These are phyloP conservation scores for Balanococcus diminutus DNA, from an alignment of 2,888 invertebrate genomes.

Conservation along the genomic window DNA sequence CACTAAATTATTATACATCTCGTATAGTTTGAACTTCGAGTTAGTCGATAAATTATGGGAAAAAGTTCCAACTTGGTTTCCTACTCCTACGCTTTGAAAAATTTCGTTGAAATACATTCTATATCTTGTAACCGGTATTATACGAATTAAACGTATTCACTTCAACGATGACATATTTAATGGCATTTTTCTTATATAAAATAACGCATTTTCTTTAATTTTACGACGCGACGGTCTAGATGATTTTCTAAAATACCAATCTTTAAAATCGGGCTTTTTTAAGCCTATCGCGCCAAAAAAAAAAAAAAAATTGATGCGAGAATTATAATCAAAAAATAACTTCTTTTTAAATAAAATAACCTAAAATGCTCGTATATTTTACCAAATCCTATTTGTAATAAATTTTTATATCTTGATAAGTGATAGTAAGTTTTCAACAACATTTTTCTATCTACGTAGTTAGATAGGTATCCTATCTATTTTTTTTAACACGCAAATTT, in stretches of 20 bases:
- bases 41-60: neutral
- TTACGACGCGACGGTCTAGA: neutral
- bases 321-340: neutral
- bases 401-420: too few relatives aligned
- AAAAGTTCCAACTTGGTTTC: neutral
- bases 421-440: too few relatives aligned
- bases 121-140: neutral
- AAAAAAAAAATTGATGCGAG: neutral
- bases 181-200: neutral
- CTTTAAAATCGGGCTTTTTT: neutral
- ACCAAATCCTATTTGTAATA: too few relatives aligned
- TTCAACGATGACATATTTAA: neutral
- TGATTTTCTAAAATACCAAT: neutral
- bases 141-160: neutral
- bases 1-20: conserved; percentile 1
- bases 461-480: too few relatives aligned
- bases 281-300: neutral
- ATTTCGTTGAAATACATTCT: neutral
- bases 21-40: neutral
- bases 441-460: too few relatives aligned
- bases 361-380: too few relatives aligned
- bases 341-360: too few relatives aligned
- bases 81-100: neutral
- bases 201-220: neutral
- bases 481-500: too few relatives aligned